Conservation (phyloP, 37 sponge, comb jelly and placozoan genomes). For the Crambe crambe region DNA sequence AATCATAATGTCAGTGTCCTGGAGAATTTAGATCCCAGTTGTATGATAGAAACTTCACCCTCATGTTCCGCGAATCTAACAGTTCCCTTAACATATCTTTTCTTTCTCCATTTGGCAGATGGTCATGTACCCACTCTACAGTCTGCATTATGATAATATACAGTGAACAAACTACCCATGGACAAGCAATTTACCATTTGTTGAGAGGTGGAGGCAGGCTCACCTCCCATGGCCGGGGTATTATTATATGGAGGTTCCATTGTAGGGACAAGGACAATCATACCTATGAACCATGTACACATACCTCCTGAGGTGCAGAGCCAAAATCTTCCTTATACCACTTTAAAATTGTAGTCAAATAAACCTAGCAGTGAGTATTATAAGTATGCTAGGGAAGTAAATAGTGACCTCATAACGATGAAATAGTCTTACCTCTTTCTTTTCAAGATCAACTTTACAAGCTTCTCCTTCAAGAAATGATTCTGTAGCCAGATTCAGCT, state of each 20-base stretch:
- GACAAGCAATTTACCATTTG: neutral
- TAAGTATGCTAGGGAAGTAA: neutral
- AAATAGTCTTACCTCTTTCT: slow-evolving; percentile 70
- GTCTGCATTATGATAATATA: slow-evolving; percentile 11
- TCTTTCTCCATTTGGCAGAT: slow-evolving; percentile 59
- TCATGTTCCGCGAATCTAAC: slow-evolving; percentile 34
- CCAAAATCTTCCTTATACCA: slow-evolving; percentile 99
- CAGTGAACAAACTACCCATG: neutral
- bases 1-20: too few species aligned
- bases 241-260: neutral
- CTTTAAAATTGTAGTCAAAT: slow-evolving; percentile 79
- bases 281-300: too few species aligned
- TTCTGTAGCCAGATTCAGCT: slow-evolving; percentile 71
- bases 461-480: slow-evolving; percentile 80
- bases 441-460: slow-evolving; percentile 53
- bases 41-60: slow-evolving; percentile 69
- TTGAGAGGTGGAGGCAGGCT: neutral
- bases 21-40: slow-evolving; percentile 93
- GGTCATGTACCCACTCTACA: slow-evolving; percentile 40
- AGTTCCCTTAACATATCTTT: slow-evolving; percentile 29
- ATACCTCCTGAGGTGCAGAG: slow-evolving; percentile 61
- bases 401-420: neutral
- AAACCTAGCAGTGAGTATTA: slow-evolving; percentile 42
- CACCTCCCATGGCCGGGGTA: too few species aligned
- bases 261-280: neutral